Evolutionary conservation across 1,140 invertebrate genomes (phyloP), one percentile per base, ranked within the genome.

Genomic region (Meloidogyne exigua): DNA sequence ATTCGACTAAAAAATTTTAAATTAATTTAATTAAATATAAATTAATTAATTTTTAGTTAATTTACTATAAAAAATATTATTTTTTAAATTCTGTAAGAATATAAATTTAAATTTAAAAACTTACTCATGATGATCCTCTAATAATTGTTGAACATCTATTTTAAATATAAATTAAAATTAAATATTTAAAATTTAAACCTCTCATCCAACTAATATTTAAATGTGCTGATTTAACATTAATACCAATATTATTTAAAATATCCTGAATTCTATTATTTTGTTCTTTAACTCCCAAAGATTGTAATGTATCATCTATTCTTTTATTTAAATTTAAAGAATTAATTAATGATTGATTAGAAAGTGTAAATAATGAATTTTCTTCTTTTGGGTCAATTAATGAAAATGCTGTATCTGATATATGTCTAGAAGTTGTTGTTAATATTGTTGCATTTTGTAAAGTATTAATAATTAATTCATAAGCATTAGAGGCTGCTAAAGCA

Each of bases 81-180:
- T n/a, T n/a, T n/a, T n/a, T n/a, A n/a, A n/a, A n/a, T n/a, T n/a
- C n/a, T n/a, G n/a, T n/a, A n/a, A n/a, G n/a, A n/a, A n/a, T n/a
- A n/a, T 32, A 32, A 32, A 32, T 32, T 32, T 32, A 3, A 32
- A 3, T 32, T 32, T 39, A 39, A 9, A 9, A 39, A 39, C 10
- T 57, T 12, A 57, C 49, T 86, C 85, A 72, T 86, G 79, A n/a
- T 86, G 79, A 70, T 86, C 85, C 57, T 86, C 85, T 25, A 87
- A 81, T 13, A 85, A 57, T 25, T 80, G 76, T 72, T 81, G 81
- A 57, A 68, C 78, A 65, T 84, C 79, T 82, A 21, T 68, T n/a
- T 18, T 18, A 5, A 67, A 42, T 75, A 28, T 42, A 70, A 28
- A 21, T 2, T 32, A n/a, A 18, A 15, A 18, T 39, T 78, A 23